A percentile compares a stretch with the other conserved stretches of the same genome.
These are phyloP conservation scores for Illadopsis cleaveri DNA, from an alignment of 2,113 vertebrate species.

Conservation along the genomic window DNA sequence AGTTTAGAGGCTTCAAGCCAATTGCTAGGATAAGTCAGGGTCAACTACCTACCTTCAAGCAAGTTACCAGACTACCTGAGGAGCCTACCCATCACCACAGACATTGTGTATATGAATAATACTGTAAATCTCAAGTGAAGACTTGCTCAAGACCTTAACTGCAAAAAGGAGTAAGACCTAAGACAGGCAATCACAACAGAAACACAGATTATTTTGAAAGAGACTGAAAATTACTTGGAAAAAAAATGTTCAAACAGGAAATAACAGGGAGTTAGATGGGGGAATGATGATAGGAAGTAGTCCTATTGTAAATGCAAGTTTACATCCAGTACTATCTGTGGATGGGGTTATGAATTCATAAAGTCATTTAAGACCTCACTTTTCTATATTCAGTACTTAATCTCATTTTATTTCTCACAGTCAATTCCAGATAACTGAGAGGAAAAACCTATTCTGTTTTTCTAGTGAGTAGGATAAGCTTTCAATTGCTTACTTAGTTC, in stretches of 20 bases:
- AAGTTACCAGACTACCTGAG: neutral
- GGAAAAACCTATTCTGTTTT: neutral
- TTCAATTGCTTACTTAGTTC: neutral
- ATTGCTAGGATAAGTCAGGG: neutral
- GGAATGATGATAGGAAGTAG: neutral
- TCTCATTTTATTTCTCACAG: neutral
- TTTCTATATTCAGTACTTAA: neutral
- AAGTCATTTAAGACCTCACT: neutral
- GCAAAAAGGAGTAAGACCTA: neutral
- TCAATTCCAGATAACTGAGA: neutral
- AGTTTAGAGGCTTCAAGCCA: neutral
- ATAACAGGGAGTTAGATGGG: fast-evolving
- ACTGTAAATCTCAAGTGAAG: neutral
- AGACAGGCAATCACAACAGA: neutral
- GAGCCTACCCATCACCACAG: neutral
- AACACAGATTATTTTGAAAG: neutral
- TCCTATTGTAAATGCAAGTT: neutral
- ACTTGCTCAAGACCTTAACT: neutral
- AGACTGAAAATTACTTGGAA: neutral
- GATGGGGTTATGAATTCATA: neutral
- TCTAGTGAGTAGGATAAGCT: neutral
- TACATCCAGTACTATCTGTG: neutral
- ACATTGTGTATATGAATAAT: neutral
- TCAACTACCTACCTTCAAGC: neutral
- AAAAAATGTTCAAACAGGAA: neutral